A percentile compares a stretch with the other conserved stretches of the same genome.
These are phyloP conservation scores for Microctonus brassicae DNA, from an alignment of 2,888 invertebrate genomes.

Conservation along the genomic window DNA sequence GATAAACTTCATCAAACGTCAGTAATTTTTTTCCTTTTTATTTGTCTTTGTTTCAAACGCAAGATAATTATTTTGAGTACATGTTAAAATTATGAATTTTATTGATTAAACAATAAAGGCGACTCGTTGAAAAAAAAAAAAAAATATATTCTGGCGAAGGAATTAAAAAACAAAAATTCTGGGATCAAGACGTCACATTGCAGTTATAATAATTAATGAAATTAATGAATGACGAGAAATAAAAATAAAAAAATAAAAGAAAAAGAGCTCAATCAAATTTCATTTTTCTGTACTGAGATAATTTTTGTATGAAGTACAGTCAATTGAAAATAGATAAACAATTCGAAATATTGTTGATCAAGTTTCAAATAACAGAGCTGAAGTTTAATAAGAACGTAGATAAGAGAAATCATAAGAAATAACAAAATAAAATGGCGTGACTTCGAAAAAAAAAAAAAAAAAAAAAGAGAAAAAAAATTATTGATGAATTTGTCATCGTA, in stretches of 20 bases:
- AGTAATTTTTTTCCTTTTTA: conserved; percentile 19
- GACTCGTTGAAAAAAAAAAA: conserved; percentile 53
- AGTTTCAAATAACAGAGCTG: conserved; percentile 52
- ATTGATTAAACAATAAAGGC: conserved; percentile 35
- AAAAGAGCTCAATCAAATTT: conserved; percentile 55
- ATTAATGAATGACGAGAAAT: no score
- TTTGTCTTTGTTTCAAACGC: background rate
- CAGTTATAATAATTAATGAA: no score
- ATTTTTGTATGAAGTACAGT: no score
- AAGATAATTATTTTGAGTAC: background rate
- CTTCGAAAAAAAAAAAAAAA: conserved; percentile 33
- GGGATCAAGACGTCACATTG: conserved; percentile 58
- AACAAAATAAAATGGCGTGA: conserved; percentile 46
- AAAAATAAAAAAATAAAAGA: no score
- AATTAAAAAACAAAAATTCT: conserved; percentile 47
- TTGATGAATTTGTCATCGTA: conserved; percentile 45
- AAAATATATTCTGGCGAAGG: conserved; percentile 26
- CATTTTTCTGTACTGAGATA: conserved; percentile 41
- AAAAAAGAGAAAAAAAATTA: background rate
- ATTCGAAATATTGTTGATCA: conserved; percentile 54
- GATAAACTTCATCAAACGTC: conserved; percentile 22
- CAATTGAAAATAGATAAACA: conserved; percentile 32
- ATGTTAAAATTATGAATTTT: background rate
- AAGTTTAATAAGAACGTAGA: conserved; percentile 47
- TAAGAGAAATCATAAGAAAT: conserved; percentile 12